These are phyloP conservation scores for Myotis planiceps DNA, from an alignment of 2,797 vertebrate species.

Conservation along the genomic window DNA sequence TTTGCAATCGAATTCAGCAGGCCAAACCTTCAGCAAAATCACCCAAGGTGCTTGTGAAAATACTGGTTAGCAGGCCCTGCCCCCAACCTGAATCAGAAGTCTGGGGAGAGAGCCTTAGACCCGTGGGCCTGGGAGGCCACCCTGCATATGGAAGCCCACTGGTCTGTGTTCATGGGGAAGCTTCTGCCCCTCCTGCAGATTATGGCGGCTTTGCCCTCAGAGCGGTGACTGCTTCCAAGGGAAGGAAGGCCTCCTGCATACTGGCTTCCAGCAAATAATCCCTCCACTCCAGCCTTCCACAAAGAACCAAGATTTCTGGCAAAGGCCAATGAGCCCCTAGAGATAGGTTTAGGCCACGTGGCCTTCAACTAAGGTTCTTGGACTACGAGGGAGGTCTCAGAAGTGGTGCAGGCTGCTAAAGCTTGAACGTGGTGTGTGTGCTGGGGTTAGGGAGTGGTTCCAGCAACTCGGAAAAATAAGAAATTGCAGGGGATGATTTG, in stretches of 20 bases:
- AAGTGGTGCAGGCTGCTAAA: too few relatives aligned
- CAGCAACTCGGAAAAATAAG: not conserved
- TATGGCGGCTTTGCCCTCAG: not conserved
- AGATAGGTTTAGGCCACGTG: not conserved
- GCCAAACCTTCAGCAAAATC: not conserved
- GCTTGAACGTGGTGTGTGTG: not conserved
- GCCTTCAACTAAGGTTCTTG: not conserved
- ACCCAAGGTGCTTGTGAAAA: not conserved
- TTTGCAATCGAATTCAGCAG: not conserved
- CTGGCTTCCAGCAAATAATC: not conserved
- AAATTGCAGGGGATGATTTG: not conserved
- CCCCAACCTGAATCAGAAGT: not conserved
- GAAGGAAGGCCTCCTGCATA: not conserved
- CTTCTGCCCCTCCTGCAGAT: not conserved
- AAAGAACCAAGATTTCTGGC: not conserved
- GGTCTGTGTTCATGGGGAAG: not conserved
- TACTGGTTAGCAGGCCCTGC: not conserved
- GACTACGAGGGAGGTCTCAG: not conserved
- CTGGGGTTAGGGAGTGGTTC: not conserved
- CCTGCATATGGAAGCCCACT: accelerated
- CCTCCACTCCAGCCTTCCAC: not conserved
- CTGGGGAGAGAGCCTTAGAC: not conserved
- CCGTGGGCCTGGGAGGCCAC: not conserved
- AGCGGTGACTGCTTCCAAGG: not conserved
- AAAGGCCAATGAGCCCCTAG: not conserved